A percentile compares a stretch with the other conserved stretches of the same genome.
Conservation (phyloP, 2,888 invertebrate genomes). For the Tanaodytes sp. region DNA sequence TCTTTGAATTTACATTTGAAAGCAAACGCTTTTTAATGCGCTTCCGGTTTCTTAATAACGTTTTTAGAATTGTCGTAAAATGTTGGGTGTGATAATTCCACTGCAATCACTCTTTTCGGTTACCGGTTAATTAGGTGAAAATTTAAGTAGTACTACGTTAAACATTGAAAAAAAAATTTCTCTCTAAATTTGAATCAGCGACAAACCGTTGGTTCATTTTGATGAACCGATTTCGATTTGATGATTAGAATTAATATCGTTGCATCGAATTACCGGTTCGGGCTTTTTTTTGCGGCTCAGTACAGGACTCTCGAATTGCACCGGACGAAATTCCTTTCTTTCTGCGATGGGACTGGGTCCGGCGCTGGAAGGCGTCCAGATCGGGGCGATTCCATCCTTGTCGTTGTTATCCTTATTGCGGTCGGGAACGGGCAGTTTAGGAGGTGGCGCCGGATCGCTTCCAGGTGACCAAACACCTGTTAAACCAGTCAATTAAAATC, state of each 20-base stretch:
- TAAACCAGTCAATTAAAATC: slow-evolving; percentile 42
- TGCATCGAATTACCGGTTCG: slow-evolving; percentile 66
- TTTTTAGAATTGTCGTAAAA: no score
- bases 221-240: no score
- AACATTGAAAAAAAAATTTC: no score
- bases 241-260: no score
- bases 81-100: no score
- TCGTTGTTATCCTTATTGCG: slow-evolving; percentile 74
- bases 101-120: no score
- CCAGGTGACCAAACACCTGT: slow-evolving; percentile 80
- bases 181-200: no score
- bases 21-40: slow-evolving; percentile 7
- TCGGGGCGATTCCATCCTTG: slow-evolving; percentile 78
- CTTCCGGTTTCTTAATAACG: no score
- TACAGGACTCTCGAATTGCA: slow-evolving; percentile 82
- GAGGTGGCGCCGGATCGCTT: slow-evolving; percentile 66
- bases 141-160: no score
- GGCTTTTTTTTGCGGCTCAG: slow-evolving; percentile 75
- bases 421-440: slow-evolving; percentile 71
- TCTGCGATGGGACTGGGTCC: slow-evolving; percentile 82
- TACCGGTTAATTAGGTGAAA: no score
- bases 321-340: slow-evolving; percentile 86
- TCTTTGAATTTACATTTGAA: slow-evolving; percentile 28
- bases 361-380: slow-evolving; percentile 85
- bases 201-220: no score